Conservation (phyloP, 2,113 vertebrate genomes). For the Aegithalos caudatus region DNA sequence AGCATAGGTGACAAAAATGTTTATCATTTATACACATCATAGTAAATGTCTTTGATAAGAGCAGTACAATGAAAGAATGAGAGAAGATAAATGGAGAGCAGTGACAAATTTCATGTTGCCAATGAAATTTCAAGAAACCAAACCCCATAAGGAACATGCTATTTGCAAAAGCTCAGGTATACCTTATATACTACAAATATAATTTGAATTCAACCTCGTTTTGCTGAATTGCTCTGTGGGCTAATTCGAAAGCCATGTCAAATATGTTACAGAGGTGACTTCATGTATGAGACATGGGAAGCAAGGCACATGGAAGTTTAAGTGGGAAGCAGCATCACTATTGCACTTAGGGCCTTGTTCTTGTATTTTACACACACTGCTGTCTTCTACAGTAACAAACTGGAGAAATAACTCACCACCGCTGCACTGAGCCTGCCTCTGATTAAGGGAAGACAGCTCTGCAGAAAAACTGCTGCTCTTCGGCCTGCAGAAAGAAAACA, state of each 20-base stretch:
- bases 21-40: fast-evolving
- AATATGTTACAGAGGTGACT: fast-evolving
- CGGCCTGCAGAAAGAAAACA: not conserved
- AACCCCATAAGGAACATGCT: fast-evolving
- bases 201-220: not conserved
- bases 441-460: not conserved
- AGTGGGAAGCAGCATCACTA: fast-evolving
- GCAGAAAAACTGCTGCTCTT: not conserved
- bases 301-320: fast-evolving
- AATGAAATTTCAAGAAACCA: not conserved
- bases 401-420: not conserved
- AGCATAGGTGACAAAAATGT: fast-evolving
- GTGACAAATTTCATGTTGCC: fast-evolving
- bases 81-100: not conserved
- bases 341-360: fast-evolving
- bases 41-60: not conserved
- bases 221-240: not conserved
- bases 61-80: fast-evolving
- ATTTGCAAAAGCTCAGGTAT: fast-evolving
- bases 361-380: fast-evolving
- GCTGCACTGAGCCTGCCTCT: not conserved
- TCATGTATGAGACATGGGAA: fast-evolving
- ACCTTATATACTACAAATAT: fast-evolving
- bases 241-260: not conserved
- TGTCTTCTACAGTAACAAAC: not conserved